Evolutionary conservation across 2,113 vertebrate species (phyloP), one percentile per base, ranked within the genome.

Genomic region (Pholis gunnellus): DNA sequence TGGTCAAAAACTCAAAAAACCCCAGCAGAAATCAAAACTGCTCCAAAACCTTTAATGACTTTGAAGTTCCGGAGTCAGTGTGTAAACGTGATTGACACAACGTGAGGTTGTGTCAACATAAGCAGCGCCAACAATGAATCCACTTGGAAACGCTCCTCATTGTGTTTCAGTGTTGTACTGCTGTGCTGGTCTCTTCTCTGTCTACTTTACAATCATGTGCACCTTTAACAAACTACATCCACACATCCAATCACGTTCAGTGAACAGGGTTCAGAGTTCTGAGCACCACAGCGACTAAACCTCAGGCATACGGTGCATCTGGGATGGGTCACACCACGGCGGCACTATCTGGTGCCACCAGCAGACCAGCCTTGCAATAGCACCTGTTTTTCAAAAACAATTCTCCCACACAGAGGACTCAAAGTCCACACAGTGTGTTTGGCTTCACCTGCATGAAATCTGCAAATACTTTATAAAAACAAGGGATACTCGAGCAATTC

Each of bases 341-440:
- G 20, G 4, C 57, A n/a, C 29, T 29, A 50, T 20, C 4, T 5
- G 29, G 65, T 46, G 76, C 38, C 70, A 69, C 76, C 65, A 70
- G n/a, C 57, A 52, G 60, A 34, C 60, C 78, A 6, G 66, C 31
- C 11, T 5, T 1, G 59, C 31, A 70, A 50, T 14, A 44, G 65
- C 79, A 75, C 65, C 38, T 75, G 70, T 40, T 74, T 74, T 67
- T 52, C 40, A 10, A 17, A 18, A 11, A n/a, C 74, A 63, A n/a
- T 27, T 42, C 31, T 46, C 66, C 72, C 65, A 70, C 71, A 50
- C 11, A 60, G 40, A 48, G 15, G 64, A 36, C 20, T 70, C 61
- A 46, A 8, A 44, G 61, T 70, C 40, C 1, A 38, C 18, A 29
- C 36, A 46, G 29, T 22, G 17, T 22, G 61, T 69, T 38, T 57